phyloP scores from a whole-genome alignment of 2,113 vertebrate species.

The Alligator mississippiensis region DNA sequence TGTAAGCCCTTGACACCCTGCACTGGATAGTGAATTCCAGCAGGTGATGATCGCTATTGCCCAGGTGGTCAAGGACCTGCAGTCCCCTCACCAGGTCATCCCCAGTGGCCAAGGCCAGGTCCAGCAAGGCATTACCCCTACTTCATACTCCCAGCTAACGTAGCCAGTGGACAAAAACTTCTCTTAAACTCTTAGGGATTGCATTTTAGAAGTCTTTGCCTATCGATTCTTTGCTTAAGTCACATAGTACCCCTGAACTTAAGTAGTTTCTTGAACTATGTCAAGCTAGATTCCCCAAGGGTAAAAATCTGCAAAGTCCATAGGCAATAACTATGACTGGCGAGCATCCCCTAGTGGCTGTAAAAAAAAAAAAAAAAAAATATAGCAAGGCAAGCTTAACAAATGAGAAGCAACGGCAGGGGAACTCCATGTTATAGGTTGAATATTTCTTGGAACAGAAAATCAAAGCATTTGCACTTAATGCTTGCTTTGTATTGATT shows the following conservation, averaged over 20 bases:
- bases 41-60: too few species aligned
- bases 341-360: not conserved
- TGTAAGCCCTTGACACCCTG: too few species aligned
- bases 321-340: not conserved
- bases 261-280: not conserved
- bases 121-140: too few species aligned
- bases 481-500: not conserved
- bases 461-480: not conserved
- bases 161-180: too few species aligned
- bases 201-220: not conserved
- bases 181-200: too few species aligned
- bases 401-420: not conserved
- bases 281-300: not conserved
- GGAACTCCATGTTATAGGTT: not conserved
- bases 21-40: too few species aligned
- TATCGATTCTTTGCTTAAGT: not conserved
- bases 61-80: too few species aligned
- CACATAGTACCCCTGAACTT: not conserved
- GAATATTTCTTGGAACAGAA: not conserved
- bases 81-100: too few species aligned
- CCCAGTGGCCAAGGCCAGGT: too few species aligned
- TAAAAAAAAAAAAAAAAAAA: not conserved
- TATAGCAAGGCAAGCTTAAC: not conserved
- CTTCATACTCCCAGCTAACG: too few species aligned
- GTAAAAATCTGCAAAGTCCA: not conserved